Evolutionary conservation across 2,797 vertebrate species (phyloP), one percentile per base, ranked within the genome.

Genomic region (Oceanodroma leucorhoa): DNA sequence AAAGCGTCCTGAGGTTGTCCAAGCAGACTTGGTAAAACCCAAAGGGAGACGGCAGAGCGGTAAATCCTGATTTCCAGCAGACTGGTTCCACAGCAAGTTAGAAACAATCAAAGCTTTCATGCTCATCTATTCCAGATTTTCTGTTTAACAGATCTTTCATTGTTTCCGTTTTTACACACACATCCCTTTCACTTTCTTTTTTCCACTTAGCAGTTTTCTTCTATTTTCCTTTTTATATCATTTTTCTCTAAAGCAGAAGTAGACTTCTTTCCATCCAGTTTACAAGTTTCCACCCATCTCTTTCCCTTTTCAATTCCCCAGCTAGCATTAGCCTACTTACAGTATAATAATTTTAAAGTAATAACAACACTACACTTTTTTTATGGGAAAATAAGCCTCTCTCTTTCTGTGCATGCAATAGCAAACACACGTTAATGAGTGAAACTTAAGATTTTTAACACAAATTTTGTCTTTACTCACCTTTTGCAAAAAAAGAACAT

Each of bases 41-140:
- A 72, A 90, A 78, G 50, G 29, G 34, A 21, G 18, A 46, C 50
- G 45, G 61, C 27, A 80, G 22, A 67, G 50, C 5, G 0, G 34
- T 67, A 69, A 83, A 61, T 81, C 32, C 38, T 76, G 57, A 66
- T 78, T 82, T 77, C 54, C 45, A 81, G 11, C 46, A 89, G 55
- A n/a, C n/a, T 64, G 20, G 36, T 84, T 87, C 38, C 53, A 78
- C 72, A 81, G 60, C 32, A 87, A 83, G 30, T 43, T 62, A 71
- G 46, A 88, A 93, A 87, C 77, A 95, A 83, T 67, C 57, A 69
- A 91, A 92, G 54, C 30, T 89, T 82, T 95, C 73, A 83, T 75
- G 30, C 11, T 57, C 5, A 2, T 75, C 61, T 87, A 16, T 71
- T 93, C 17, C 79, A 86, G 60, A 58, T n/a, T 48, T 92, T 80